Percentiles rank a stretch among this genome's conserved stretches.
phyloP scores from a whole-genome alignment of 2,888 invertebrate species.

The Tanytarsus gracilentus region DNA sequence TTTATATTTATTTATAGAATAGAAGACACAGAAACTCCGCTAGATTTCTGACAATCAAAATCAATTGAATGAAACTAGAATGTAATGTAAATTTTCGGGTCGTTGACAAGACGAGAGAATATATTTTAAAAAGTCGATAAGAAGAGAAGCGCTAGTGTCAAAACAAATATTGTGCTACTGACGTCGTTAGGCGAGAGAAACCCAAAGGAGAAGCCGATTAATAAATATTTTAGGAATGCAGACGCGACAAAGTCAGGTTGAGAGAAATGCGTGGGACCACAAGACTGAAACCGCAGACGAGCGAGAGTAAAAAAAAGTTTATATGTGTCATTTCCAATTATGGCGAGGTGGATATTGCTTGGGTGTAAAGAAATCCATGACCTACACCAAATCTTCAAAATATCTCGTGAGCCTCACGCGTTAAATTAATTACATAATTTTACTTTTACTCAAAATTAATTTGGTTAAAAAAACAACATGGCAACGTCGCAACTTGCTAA shows the following conservation, averaged over 20 bases:
- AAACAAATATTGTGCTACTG: no score
- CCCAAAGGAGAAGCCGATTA: no score
- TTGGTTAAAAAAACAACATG: neutral
- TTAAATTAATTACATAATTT: neutral
- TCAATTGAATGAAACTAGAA: neutral
- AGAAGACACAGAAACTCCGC: neutral
- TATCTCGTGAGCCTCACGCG: neutral
- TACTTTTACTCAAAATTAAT: neutral
- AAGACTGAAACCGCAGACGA: no score
- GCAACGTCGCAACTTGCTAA: constrained; percentile 6
- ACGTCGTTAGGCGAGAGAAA: no score
- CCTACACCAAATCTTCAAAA: neutral
- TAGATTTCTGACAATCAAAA: neutral
- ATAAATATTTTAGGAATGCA: no score
- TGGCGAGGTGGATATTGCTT: neutral
- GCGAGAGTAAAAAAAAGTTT: no score
- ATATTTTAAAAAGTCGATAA: neutral
- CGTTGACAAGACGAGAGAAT: neutral
- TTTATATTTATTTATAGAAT: neutral
- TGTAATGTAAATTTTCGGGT: neutral
- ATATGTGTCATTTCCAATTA: neutral
- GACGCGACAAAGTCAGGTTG: no score
- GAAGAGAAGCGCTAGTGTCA: no score
- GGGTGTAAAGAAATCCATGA: neutral
- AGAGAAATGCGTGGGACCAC: no score